Percentiles rank a stretch among this genome's conserved stretches.
These are phyloP conservation scores for Ammodramus savannarum DNA, from an alignment of 2,113 vertebrate species.

Conservation along the genomic window DNA sequence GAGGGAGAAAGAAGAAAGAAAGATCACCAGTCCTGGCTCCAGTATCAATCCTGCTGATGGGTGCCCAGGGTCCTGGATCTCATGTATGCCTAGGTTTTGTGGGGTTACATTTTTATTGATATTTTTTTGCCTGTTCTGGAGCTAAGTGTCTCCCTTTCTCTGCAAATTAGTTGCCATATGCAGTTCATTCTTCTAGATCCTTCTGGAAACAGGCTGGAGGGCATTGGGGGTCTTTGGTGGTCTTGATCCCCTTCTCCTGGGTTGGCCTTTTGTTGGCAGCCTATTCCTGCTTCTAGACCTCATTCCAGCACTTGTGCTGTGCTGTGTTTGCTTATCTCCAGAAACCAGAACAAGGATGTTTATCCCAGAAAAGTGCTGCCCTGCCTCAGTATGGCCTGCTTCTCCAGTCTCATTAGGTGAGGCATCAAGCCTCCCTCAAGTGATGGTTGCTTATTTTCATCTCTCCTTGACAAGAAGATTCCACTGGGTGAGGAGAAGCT, in stretches of 20 bases:
- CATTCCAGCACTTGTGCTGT: neutral
- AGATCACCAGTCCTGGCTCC: neutral
- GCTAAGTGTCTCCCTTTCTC: neutral
- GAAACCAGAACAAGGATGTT: neutral
- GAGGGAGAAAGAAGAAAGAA: neutral
- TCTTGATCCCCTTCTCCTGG: neutral
- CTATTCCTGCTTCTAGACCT: neutral
- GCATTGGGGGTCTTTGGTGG: rapidly evolving
- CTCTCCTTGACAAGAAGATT: neutral
- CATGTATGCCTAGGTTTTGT: neutral
- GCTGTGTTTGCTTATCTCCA: neutral
- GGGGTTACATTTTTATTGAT: neutral
- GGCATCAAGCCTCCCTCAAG: neutral
- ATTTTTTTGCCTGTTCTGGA: neutral
- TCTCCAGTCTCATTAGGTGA: neutral
- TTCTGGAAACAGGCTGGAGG: neutral
- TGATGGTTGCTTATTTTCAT: neutral
- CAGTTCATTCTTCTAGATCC: neutral
- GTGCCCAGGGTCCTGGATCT: neutral
- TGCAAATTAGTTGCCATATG: neutral
- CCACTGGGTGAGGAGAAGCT: neutral
- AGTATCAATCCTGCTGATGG: neutral
- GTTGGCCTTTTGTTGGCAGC: neutral
- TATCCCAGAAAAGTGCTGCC: neutral
- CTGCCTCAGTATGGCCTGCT: neutral